A percentile compares a stretch with the other conserved stretches of the same genome.
These are phyloP conservation scores for Trissoscelio sp. DNA, from an alignment of 2,888 invertebrate species.

Conservation along the genomic window DNA sequence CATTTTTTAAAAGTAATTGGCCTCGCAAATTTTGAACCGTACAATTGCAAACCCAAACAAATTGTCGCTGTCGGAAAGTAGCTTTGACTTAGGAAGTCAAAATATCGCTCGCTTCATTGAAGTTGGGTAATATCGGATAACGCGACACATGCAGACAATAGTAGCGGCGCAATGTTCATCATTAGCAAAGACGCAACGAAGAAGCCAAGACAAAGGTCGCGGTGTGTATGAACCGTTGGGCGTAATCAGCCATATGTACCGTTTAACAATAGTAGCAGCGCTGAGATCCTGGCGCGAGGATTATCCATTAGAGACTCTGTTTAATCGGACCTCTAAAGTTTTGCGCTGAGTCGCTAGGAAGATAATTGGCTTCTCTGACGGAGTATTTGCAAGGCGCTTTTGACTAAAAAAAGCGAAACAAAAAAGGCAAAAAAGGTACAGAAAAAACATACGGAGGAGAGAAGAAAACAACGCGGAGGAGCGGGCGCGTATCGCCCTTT, in stretches of 20 bases:
- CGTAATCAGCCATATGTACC: slow-evolving; percentile 70
- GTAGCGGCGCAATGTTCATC: slow-evolving; percentile 55
- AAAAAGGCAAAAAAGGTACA: slow-evolving; percentile 70
- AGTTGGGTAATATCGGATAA: slow-evolving; percentile 55
- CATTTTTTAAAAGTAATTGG: slow-evolving; percentile 57
- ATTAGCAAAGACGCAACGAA: slow-evolving; percentile 64
- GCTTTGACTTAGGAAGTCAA: slow-evolving; percentile 49
- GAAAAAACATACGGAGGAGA: slow-evolving; percentile 59
- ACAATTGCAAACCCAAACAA: slow-evolving; percentile 9
- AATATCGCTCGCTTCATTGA: slow-evolving; percentile 56
- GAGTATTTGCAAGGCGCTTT: slow-evolving; percentile 81
- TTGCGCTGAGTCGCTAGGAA: slow-evolving; percentile 72
- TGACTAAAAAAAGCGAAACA: slow-evolving; percentile 73
- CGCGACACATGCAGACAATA: slow-evolving; percentile 55
- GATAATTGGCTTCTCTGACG: slow-evolving; percentile 73
- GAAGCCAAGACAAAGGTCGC: slow-evolving; percentile 67
- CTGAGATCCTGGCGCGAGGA: slow-evolving; percentile 74
- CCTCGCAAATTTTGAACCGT: slow-evolving; percentile 1
- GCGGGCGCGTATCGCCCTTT: slow-evolving; percentile 73
- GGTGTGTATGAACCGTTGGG: slow-evolving; percentile 64
- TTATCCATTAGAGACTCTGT: slow-evolving; percentile 82
- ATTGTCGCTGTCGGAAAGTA: slow-evolving; percentile 2
- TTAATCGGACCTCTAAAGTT: slow-evolving; percentile 83
- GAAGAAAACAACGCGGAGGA: slow-evolving; percentile 69
- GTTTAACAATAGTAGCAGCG: slow-evolving; percentile 67